Evolutionary conservation across 2,888 invertebrate species (phyloP).

Genomic region (Falcaria lacertinaria): DNA sequence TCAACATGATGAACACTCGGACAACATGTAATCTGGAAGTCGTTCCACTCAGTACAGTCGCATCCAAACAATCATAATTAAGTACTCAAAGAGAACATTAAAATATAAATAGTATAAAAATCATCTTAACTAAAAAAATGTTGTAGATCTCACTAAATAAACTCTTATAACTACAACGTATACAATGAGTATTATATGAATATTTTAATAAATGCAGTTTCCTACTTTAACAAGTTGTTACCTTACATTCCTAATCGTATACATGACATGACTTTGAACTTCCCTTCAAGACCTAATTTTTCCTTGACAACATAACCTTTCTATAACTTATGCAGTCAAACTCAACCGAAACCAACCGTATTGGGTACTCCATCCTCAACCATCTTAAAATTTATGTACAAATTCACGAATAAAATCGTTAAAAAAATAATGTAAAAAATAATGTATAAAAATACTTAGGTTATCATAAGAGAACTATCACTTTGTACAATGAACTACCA

Average conservation of each 20-base stretch:
- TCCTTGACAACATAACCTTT: slow-evolving; percentile 49
- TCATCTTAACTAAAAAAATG: slow-evolving; percentile 36
- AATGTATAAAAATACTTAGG: slow-evolving; percentile 78
- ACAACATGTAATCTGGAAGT: slow-evolving; percentile 13
- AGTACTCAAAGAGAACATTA: slow-evolving; percentile 43
- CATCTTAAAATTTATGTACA: slow-evolving; percentile 59
- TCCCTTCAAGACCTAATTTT: slow-evolving; percentile 36
- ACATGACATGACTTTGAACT: slow-evolving; percentile 60
- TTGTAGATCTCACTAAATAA: slow-evolving; percentile 69
- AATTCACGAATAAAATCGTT: slow-evolving; percentile 70
- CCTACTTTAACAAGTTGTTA: slow-evolving; percentile 63
- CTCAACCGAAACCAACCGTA: slow-evolving; percentile 61
- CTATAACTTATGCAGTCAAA: slow-evolving; percentile 24
- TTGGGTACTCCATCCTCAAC: slow-evolving; percentile 42
- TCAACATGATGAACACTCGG: slow-evolving; percentile 17
- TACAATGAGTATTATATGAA: slow-evolving; percentile 76
- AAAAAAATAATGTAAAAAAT: slow-evolving; percentile 75
- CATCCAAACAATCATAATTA: slow-evolving; percentile 36
- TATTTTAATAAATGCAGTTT: slow-evolving; percentile 71
- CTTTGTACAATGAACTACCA: slow-evolving; percentile 75
- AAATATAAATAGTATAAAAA: slow-evolving; percentile 37
- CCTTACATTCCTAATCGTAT: slow-evolving; percentile 65
- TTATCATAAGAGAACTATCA: slow-evolving; percentile 78
- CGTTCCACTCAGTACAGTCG: slow-evolving; percentile 43
- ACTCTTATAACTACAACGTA: slow-evolving; percentile 70